These are phyloP conservation scores for Zaprionus inermis DNA, from an alignment of 1,140 invertebrate species.

Conservation along the genomic window DNA sequence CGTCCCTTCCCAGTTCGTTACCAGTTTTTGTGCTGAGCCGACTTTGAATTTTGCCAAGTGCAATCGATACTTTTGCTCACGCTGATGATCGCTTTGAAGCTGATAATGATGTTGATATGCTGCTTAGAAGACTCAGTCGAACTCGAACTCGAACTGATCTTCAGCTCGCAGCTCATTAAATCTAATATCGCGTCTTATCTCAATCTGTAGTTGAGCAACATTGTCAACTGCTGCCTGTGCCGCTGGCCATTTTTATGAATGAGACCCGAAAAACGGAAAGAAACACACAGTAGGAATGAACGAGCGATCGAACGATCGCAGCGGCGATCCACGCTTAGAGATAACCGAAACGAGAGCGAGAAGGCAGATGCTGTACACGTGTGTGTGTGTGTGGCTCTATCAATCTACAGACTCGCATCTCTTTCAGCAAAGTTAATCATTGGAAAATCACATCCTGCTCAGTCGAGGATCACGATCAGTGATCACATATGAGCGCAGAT, in stretches of 20 bases:
- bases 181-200: slow-evolving; percentile 72
- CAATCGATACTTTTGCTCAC: slow-evolving; percentile 73
- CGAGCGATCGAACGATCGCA: slow-evolving; percentile 19
- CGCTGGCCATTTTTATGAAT: slow-evolving; percentile 68
- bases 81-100: slow-evolving; percentile 8
- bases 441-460: slow-evolving; percentile 81
- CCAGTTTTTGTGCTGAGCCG: slow-evolving; percentile 67
- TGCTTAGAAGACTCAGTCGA: slow-evolving; percentile 7
- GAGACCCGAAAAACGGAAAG: slow-evolving; percentile 29
- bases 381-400: slow-evolving; percentile 47
- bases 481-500: slow-evolving; percentile 47
- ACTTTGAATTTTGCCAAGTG: slow-evolving; percentile 59
- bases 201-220: slow-evolving; percentile 64
- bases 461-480: slow-evolving; percentile 19
- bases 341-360: slow-evolving; percentile 47
- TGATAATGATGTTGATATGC: neutral
- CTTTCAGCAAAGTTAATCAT: slow-evolving; percentile 79
- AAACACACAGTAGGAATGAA: slow-evolving; percentile 6
- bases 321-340: slow-evolving; percentile 70
- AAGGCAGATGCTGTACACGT: neutral
- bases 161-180: slow-evolving; percentile 59
- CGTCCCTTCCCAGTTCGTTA: slow-evolving; percentile 9
- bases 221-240: slow-evolving; percentile 68
- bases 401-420: slow-evolving; percentile 45
- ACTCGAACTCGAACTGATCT: neutral